Percentiles rank a stretch among this genome's conserved stretches.
Conservation (phyloP, 2,888 invertebrate species). For the Poecilobothrus nobilitatus region DNA sequence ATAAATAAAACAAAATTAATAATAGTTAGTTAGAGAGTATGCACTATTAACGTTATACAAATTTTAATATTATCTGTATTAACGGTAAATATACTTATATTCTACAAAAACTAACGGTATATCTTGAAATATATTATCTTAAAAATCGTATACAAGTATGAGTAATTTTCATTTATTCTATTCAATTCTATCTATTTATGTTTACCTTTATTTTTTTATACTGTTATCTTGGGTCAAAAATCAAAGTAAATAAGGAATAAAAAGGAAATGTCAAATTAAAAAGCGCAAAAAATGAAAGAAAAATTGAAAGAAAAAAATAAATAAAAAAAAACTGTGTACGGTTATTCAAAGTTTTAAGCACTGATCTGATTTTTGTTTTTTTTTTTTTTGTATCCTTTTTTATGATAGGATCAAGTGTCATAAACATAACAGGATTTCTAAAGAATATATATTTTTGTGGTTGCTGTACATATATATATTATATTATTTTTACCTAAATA, state of each 20-base stretch:
- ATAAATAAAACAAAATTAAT: too few species aligned
- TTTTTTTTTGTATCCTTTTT: not conserved
- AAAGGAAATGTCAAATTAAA: not conserved
- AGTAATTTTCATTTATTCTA: too few species aligned
- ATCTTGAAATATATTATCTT: not conserved
- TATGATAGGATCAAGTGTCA: constrained; percentile 1
- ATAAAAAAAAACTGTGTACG: not conserved
- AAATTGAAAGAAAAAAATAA: not conserved
- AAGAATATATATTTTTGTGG: too few species aligned
- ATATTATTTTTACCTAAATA: too few species aligned
- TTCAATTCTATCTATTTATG: too few species aligned
- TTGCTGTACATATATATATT: too few species aligned
- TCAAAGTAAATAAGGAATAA: not conserved
- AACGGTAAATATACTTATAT: too few species aligned
- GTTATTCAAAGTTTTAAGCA: not conserved
- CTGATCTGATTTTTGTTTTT: not conserved
- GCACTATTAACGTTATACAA: not conserved
- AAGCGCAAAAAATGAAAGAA: not conserved
- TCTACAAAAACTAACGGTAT: not conserved
- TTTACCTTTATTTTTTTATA: not conserved
- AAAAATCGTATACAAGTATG: too few species aligned
- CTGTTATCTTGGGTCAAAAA: not conserved
- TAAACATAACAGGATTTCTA: not conserved
- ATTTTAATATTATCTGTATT: not conserved
- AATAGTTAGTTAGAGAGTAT: too few species aligned